Conservation (phyloP, 2,888 invertebrate species). For the Loripinus fragilis region DNA sequence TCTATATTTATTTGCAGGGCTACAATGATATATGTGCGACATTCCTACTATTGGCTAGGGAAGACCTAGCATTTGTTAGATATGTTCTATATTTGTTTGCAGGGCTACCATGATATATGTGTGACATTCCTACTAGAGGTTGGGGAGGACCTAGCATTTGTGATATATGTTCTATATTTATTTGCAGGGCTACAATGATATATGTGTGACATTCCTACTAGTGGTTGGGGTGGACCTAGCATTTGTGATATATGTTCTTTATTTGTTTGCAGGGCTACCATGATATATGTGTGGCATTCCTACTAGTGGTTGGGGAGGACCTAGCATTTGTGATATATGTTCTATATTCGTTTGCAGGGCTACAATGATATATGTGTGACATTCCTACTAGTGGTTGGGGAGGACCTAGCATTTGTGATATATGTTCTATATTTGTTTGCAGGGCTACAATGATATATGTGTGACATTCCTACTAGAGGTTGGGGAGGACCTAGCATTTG, state of each 20-base stretch:
- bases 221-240: constrained; percentile 93
- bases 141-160: no score
- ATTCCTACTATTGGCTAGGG: constrained; percentile 85
- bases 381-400: no score
- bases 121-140: no score
- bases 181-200: no score
- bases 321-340: constrained; percentile 84
- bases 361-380: no score
- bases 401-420: no score
- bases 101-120: no score
- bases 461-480: no score
- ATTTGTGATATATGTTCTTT: constrained; percentile 95
- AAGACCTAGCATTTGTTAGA: constrained; percentile 85
- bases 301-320: constrained; percentile 87
- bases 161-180: no score
- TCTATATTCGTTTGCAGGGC: neutral
- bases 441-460: constrained; percentile 98
- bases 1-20: constrained; percentile 87
- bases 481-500: no score
- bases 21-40: constrained; percentile 84
- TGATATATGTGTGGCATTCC: constrained; percentile 84
- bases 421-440: no score
- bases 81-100: neutral
- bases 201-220: no score
- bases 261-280: constrained; percentile 81